A percentile compares a stretch with the other conserved stretches of the same genome.
These are phyloP conservation scores for Unio pictorum DNA, from an alignment of 2,888 invertebrate species.

Conservation along the genomic window DNA sequence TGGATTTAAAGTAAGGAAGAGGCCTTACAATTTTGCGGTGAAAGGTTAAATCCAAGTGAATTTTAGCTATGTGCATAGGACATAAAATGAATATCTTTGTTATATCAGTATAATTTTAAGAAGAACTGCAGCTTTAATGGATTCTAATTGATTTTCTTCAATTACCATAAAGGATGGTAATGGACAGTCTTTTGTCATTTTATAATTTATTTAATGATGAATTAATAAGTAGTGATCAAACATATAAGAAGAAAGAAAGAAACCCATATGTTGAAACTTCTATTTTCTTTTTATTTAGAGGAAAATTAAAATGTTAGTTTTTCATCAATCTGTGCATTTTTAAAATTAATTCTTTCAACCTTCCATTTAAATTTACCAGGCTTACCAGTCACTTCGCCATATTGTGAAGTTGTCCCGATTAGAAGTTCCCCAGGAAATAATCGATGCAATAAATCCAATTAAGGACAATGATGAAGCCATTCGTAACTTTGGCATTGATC, in stretches of 20 bases:
- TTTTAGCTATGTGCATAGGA: neutral
- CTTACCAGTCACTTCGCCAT: constrained; percentile 76
- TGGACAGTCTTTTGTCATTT: no score
- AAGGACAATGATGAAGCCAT: constrained; percentile 78
- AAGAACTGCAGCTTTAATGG: no score
- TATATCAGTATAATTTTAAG: no score
- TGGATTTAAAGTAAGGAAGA: no score
- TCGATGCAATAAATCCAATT: constrained; percentile 75
- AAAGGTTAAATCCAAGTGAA: no score
- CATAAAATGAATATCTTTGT: no score
- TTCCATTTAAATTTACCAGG: constrained; percentile 64
- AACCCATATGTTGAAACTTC: neutral
- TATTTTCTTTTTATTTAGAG: neutral
- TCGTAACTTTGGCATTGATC: constrained; percentile 76
- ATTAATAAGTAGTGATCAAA: no score
- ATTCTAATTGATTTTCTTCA: no score
- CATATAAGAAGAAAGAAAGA: no score
- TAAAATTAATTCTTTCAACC: neutral
- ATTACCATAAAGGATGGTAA: no score
- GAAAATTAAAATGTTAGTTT: neutral
- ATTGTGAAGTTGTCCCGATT: constrained; percentile 80
- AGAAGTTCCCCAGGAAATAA: constrained; percentile 78
- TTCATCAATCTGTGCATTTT: neutral
- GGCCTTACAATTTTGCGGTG: no score
- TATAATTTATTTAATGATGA: no score